These are phyloP conservation scores for Riparia riparia DNA, from an alignment of 2,113 vertebrate genomes.

Conservation along the genomic window DNA sequence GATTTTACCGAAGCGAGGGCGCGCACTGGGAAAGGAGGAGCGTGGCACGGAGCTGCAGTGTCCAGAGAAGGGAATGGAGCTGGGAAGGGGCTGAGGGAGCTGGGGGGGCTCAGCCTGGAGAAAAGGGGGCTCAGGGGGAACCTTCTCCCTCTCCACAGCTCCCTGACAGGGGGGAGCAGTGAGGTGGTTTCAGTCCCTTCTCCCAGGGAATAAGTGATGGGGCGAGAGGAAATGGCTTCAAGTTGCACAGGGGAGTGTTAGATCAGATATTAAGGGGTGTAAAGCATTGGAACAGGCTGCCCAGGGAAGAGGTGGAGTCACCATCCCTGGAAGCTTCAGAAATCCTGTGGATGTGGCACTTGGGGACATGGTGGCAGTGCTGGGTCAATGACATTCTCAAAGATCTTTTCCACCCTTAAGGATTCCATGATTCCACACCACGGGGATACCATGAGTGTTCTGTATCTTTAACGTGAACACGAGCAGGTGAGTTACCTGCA, in stretches of 20 bases:
- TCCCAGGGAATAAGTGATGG: not conserved
- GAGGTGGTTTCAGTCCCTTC: not conserved
- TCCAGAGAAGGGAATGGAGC: accelerated
- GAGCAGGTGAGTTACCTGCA: not conserved
- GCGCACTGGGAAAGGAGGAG: not conserved
- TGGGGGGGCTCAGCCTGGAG: not conserved
- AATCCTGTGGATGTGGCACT: not conserved
- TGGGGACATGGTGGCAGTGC: not conserved
- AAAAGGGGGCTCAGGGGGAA: not conserved
- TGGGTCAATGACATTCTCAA: not conserved
- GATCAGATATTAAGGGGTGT: not conserved
- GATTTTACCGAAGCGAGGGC: not conserved
- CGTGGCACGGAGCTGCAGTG: accelerated
- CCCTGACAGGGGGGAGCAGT: not conserved
- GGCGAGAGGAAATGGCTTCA: not conserved
- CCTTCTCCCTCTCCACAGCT: accelerated
- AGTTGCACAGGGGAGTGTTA: not conserved
- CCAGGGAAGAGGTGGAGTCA: not conserved
- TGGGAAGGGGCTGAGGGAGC: not conserved
- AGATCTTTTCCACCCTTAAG: not conserved
- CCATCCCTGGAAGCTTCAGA: not conserved
- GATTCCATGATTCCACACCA: accelerated
- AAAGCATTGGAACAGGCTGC: not conserved
- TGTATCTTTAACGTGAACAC: not conserved
- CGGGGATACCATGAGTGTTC: accelerated